phyloP scores from a whole-genome alignment of 1,140 invertebrate genomes.

The Xylocopa sonorina region DNA sequence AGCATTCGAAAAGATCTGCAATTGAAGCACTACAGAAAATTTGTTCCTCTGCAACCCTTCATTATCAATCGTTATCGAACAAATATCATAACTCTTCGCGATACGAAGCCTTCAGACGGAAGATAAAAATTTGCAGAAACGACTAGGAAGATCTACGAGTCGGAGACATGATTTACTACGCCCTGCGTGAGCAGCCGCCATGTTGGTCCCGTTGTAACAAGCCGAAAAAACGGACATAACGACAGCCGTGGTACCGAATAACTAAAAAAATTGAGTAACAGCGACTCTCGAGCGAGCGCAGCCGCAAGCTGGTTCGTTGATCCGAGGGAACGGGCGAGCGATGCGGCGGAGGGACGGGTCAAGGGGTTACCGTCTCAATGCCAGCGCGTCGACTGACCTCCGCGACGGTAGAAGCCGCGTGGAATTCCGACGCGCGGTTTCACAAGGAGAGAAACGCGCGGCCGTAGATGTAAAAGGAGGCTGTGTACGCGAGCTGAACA shows the following conservation, averaged over 20 bases:
- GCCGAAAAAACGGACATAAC: neutral
- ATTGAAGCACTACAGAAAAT: too few relatives aligned
- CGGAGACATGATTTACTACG: too few relatives aligned
- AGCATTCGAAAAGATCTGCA: too few relatives aligned
- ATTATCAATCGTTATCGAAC: too few relatives aligned
- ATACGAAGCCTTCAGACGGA: too few relatives aligned
- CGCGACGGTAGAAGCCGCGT: neutral
- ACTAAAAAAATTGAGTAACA: neutral
- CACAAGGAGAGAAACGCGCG: neutral
- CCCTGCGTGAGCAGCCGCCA: too few relatives aligned
- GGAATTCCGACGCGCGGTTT: neutral
- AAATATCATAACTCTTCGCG: too few relatives aligned
- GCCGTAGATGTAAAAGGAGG: conserved; percentile 24
- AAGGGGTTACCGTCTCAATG: conserved; percentile 62
- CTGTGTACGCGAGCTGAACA: neutral
- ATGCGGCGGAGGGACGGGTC: neutral
- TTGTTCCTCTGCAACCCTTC: too few relatives aligned
- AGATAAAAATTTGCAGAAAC: too few relatives aligned
- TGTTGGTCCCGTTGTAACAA: too few relatives aligned
- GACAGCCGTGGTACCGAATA: neutral
- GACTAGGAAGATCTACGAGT: too few relatives aligned
- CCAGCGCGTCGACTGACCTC: conserved; percentile 24
- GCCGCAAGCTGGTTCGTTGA: neutral
- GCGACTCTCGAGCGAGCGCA: neutral
- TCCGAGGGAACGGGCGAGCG: neutral